Base-by-base conservation (phyloP, 2,888 invertebrate species). In the Minunthozetes semirufus region DNA sequence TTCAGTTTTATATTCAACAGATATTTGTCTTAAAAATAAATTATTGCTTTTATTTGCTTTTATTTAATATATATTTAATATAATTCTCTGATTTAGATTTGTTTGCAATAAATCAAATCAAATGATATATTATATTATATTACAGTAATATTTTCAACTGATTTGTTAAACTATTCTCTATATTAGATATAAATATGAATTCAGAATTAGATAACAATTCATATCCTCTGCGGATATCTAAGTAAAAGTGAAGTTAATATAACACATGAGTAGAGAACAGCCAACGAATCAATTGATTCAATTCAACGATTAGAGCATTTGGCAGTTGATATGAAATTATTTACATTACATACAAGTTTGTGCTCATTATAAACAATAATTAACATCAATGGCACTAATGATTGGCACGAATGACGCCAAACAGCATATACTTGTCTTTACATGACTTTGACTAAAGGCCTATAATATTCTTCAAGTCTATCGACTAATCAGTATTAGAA, bases 371-470 rank as follows among this genome's bases (percentile, higher is more conserved):
- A 27, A 33, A 63, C 63, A 63, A 2, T 33, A 63, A 63, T 63
- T 63, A 63, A 33, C 29, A 63, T 63, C 4, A 63, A 63, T 63
- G 63, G 63, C 29, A 29, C 33, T 9, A 29, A 19, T 63, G 63
- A 63, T 63, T 63, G 63, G 29, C 63, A 63, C 63, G 33, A 3
- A 29, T 33, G 17, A 3, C 29, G 13, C n/a, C n/a, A n/a, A 29
- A 33, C 13, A 11, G 25, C 11, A 63, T 29, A 33, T 29, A 4
- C 59, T n/a, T 77, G 66, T 76, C 59, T 80, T 79, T 77, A 42
- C 42, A 48, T 48, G 17, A 8, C 9, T 48, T 48, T 3, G 17
- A 8, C 17, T 4, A 48, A 48, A 17, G 17, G 48, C 48, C 48
- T 48, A 48, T 48, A 48, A 11, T 48, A 17, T 48, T 8, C 4